Evolutionary conservation across 2,888 invertebrate species (phyloP), one percentile per base, ranked within the genome.

Genomic region (Agonopterix subpropinquella): DNA sequence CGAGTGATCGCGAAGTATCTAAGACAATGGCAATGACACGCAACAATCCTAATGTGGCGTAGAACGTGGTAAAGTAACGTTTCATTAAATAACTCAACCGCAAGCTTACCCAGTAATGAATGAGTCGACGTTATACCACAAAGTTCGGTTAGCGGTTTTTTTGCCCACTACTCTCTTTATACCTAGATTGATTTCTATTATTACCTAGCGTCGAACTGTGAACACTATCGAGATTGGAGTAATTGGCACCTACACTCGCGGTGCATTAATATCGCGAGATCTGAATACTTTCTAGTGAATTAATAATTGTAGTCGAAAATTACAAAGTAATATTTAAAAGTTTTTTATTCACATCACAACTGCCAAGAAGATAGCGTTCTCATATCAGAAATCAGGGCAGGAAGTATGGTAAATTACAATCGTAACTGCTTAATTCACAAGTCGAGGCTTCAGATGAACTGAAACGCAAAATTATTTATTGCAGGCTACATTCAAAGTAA

Each of bases 81-180:
- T 83, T 78, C 71, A 78, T 80, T 78, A 77, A 80, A 80, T 74
- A 78, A 76, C 67, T 61, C 70, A 79, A 80, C 82, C 80, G 71
- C 80, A 78, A 70, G 58, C 69, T 64, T 76, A 64, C 65, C 62
- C 55, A 62, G 66, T 77, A 80, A 76, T 78, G 75, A 81, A 81
- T 79, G 77, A 76, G 70, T 74, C 64, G 73, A 67, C 70, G 64
- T 63, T 70, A 65, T 65, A 68, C 70, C 67, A 69, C 74, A 65
- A 77, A 77, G 76, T 83, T 82, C 74, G 77, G 74, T 74, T 80
- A 80, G 79, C 76, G 79, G 80, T 66, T 80, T 78, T 79, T 82
- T 83, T 80, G 70, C 65, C 67, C 65, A 67, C 65, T 71, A 75
- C 70, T 81, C 80, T 77, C 73, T 66, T 77, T 79, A 70, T 64